phyloP scores from a whole-genome alignment of 2,888 invertebrate species.

The Podotricha telesiphe region DNA sequence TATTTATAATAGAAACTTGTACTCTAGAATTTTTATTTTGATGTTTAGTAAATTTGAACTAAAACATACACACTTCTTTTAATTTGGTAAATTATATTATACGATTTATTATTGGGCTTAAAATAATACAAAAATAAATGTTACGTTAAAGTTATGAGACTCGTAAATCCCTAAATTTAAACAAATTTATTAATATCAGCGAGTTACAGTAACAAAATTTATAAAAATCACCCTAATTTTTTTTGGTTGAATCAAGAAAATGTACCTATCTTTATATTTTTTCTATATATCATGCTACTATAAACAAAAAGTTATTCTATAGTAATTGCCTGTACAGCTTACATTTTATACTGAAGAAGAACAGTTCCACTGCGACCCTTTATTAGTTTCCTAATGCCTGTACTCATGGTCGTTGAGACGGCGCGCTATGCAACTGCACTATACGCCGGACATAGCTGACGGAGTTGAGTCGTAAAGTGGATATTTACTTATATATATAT shows the following conservation, averaged over 20 bases:
- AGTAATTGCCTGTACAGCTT: slow-evolving; percentile 6
- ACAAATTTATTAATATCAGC: too few relatives aligned
- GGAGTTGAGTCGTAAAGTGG: slow-evolving; percentile 34
- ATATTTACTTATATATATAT: slow-evolving; percentile 6
- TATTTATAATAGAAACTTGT: too few relatives aligned
- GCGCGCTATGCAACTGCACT: slow-evolving; percentile 38
- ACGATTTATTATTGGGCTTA: background rate
- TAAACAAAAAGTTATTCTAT: background rate
- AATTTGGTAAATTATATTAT: background rate
- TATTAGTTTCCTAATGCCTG: slow-evolving; percentile 36
- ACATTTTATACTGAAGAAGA: slow-evolving; percentile 29
- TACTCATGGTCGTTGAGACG: slow-evolving; percentile 37
- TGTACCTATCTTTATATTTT: background rate
- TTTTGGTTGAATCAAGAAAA: too few relatives aligned
- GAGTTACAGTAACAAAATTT: too few relatives aligned
- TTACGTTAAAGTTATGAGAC: background rate
- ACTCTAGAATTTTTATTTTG: too few relatives aligned
- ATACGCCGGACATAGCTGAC: slow-evolving; percentile 36
- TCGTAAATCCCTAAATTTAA: background rate
- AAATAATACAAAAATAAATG: background rate
- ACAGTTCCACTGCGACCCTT: slow-evolving; percentile 34
- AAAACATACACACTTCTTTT: background rate
- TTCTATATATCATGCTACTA: background rate
- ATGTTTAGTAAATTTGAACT: too few relatives aligned
- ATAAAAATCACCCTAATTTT: too few relatives aligned